Conservation (phyloP, 1,140 invertebrate genomes). For the Pomacea maculata region DNA sequence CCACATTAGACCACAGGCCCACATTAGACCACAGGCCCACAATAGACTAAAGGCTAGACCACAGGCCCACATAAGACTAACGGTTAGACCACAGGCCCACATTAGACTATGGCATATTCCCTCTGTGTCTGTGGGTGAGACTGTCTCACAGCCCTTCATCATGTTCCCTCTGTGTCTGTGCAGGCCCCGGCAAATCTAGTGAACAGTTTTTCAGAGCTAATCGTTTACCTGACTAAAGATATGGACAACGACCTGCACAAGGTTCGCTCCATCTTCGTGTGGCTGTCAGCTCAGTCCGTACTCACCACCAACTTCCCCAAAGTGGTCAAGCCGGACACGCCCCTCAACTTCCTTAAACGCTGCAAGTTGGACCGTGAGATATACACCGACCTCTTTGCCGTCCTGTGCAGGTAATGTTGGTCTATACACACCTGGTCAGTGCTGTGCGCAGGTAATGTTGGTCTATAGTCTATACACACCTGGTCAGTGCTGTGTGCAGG, state of each 20-base stretch:
- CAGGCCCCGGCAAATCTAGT: constrained; percentile 28
- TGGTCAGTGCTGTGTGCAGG: too few relatives aligned
- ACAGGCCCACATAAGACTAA: too few relatives aligned
- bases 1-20: too few relatives aligned
- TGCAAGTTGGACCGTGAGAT: constrained; percentile 22
- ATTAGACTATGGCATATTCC: background rate
- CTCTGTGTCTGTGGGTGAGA: background rate
- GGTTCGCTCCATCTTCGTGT: constrained; percentile 32
- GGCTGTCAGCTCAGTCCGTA: constrained; percentile 31
- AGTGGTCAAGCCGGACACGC: constrained; percentile 27
- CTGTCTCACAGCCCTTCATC: background rate
- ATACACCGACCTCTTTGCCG: constrained; percentile 33
- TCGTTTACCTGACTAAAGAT: constrained; percentile 24
- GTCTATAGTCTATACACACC: too few relatives aligned
- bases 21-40: too few relatives aligned
- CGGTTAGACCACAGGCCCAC: too few relatives aligned
- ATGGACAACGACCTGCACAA: constrained; percentile 32
- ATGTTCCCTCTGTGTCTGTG: background rate
- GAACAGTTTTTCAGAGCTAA: constrained; percentile 27
- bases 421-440: too few relatives aligned
- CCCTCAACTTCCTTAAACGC: constrained; percentile 27
- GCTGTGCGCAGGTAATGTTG: too few relatives aligned
- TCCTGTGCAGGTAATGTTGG: constrained; percentile 33
- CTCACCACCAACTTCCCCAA: constrained; percentile 20
- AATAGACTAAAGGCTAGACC: too few relatives aligned